Base-by-base conservation (phyloP, 2,797 vertebrate genomes). In the Sarcoramphus papa region DNA sequence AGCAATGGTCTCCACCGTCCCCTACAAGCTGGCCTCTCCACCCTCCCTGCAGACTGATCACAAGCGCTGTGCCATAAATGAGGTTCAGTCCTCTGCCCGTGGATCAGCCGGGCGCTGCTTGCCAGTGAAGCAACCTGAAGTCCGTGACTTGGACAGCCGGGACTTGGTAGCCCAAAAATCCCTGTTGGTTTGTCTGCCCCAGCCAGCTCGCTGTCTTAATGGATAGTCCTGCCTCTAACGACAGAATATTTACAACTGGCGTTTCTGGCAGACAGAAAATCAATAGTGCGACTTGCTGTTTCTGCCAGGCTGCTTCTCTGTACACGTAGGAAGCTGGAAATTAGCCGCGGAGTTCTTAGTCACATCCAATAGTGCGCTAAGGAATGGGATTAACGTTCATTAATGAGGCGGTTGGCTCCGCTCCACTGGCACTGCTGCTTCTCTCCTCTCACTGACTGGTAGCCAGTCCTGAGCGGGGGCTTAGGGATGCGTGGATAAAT, bases 201-300 rank as follows among this genome's bases (percentile, higher is more conserved):
- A 9, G 64, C 41, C 63, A 20, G 15, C 15, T 80, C 6, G 0
- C 10, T 59, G 43, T 77, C 63, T 27, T 18, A 7, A 6, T 15
- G 30, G 31, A n/a, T 40, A 7, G 24, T 37, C 14, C 45, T 59
- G 30, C 63, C 54, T 22, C 57, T 57, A 3, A 19, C 9, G 41
- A 20, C 50, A 18, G 75, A 51, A 20, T 31, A 5, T 90, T 82
- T 75, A 51, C 35, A 5, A 6, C 15, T 2, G 0, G 48, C 2
- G 0, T 51, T 59, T 50, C 74, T 23, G 33, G 70, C 67, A 59
- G 67, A 9, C 30, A 30, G 57, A 18, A 68, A 25, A 43, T 67
- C 54, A 2, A 7, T 22, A 16, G 16, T 0, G 1, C 0, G 0
- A 1, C 64, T 62, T 15, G 0, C 1, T 8, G 3, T 11, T 69